A percentile compares a stretch with the other conserved stretches of the same genome.
Evolutionary conservation across 2,113 vertebrate genomes (phyloP).

Genomic region (Trematocara stigmaticum): DNA sequence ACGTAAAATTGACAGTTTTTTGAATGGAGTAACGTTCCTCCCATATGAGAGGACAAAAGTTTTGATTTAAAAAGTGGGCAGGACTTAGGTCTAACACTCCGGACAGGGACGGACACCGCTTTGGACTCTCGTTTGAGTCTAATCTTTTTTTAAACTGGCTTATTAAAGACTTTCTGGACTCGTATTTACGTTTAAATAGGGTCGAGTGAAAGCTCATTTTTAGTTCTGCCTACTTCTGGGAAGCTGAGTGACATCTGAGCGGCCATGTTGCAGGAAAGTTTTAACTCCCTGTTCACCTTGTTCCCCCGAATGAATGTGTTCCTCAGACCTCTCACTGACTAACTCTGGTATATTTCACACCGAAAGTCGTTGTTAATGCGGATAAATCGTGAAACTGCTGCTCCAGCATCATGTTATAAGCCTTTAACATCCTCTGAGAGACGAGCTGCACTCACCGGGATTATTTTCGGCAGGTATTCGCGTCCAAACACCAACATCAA

Average conservation of each 20-base stretch:
- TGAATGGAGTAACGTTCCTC: background rate
- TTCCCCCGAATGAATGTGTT: conserved; percentile 33
- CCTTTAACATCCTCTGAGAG: background rate
- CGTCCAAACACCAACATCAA: conserved; percentile 44
- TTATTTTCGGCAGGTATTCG: conserved; percentile 59
- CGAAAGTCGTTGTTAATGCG: background rate
- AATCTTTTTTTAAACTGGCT: background rate
- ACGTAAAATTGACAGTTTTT: background rate
- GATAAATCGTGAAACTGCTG: background rate
- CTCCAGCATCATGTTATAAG: too few species aligned
- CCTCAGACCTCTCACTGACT: background rate
- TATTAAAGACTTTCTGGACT: background rate
- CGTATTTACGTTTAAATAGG: background rate
- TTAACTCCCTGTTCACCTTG: conserved; percentile 65
- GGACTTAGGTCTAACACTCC: background rate
- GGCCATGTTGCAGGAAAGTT: conserved; percentile 72
- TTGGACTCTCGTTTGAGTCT: background rate
- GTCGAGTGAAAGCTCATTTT: background rate
- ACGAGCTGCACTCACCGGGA: conserved; percentile 54
- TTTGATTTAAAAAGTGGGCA: conserved; percentile 44
- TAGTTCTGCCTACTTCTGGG: conserved; percentile 11
- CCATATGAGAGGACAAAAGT: background rate
- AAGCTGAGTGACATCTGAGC: conserved; percentile 60
- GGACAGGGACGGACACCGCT: background rate
- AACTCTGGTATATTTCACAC: background rate